Conservation (phyloP, 2,888 invertebrate genomes). For the Cerastoderma edule region DNA sequence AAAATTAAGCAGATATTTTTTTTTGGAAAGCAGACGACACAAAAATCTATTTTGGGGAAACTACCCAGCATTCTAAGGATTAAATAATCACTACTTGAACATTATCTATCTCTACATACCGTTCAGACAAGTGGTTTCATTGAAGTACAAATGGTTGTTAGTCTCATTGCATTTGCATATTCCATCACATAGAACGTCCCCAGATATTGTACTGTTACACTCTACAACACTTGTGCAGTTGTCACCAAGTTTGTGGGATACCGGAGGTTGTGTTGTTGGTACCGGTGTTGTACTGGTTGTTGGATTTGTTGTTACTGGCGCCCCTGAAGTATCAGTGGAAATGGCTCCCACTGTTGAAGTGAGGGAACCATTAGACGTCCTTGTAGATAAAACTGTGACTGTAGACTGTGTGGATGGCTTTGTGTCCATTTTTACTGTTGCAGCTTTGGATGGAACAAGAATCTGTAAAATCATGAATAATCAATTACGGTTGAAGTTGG, state of each 20-base stretch:
- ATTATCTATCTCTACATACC: not conserved
- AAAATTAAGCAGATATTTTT: no score
- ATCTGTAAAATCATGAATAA: slow-evolving; percentile 12
- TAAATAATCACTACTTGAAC: not conserved
- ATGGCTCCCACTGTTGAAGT: not conserved
- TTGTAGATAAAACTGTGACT: not conserved
- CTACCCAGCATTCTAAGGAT: not conserved
- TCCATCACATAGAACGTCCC: slow-evolving; percentile 10
- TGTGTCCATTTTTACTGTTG: not conserved
- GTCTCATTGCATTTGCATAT: slow-evolving; percentile 15
- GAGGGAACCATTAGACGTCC: not conserved
- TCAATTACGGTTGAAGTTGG: no score
- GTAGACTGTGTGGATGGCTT: not conserved
- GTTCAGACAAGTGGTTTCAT: slow-evolving; percentile 4
- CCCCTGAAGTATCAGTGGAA: not conserved
- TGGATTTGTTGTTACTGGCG: not conserved
- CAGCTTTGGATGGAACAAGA: not conserved
- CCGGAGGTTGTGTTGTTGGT: not conserved
- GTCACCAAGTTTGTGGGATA: not conserved
- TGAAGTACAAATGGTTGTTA: not conserved
- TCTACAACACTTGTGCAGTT: not conserved
- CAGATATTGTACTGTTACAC: slow-evolving; percentile 8
- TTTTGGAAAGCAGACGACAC: no score
- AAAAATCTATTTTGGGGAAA: not conserved
- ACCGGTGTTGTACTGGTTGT: not conserved